These are phyloP conservation scores for Cataglyphis livida DNA, from an alignment of 2,888 invertebrate genomes.

Conservation along the genomic window DNA sequence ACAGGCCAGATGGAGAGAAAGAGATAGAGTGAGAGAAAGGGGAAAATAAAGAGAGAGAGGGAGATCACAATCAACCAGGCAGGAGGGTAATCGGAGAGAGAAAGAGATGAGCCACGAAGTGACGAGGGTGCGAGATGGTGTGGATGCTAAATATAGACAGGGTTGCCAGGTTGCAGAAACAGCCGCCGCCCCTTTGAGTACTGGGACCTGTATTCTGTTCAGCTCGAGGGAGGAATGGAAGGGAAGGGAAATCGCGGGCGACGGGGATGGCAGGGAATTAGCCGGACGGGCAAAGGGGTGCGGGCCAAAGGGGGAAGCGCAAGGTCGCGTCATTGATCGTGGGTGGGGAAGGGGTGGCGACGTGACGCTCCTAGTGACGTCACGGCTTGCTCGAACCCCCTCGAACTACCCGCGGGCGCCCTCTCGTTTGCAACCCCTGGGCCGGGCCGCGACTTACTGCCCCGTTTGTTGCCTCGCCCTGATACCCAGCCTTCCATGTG, in stretches of 20 bases:
- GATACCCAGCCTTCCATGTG: constrained; percentile 55
- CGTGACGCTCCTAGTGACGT: constrained; percentile 83
- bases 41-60: constrained; percentile 28
- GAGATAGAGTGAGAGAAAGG: constrained; percentile 26
- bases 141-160: constrained; percentile 85
- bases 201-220: constrained; percentile 76
- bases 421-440: constrained; percentile 67
- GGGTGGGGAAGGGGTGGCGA: constrained; percentile 78
- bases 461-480: constrained; percentile 70
- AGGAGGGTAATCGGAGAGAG: constrained; percentile 49
- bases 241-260: constrained; percentile 51
- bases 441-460: constrained; percentile 58
- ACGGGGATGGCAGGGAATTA: constrained; percentile 57
- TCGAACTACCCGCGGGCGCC: constrained; percentile 75
- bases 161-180: constrained; percentile 85
- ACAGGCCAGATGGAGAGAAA: constrained; percentile 1
- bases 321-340: constrained; percentile 85
- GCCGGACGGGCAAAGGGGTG: constrained; percentile 58
- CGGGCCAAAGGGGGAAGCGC: constrained; percentile 73
- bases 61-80: constrained; percentile 26
- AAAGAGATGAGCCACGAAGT: constrained; percentile 42
- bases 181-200: constrained; percentile 85
- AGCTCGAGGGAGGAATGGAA: constrained; percentile 63
- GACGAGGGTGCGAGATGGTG: constrained; percentile 70
- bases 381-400: constrained; percentile 77